These are phyloP conservation scores for Phyllotreta striolata DNA, from an alignment of 2,888 invertebrate species.

Conservation along the genomic window DNA sequence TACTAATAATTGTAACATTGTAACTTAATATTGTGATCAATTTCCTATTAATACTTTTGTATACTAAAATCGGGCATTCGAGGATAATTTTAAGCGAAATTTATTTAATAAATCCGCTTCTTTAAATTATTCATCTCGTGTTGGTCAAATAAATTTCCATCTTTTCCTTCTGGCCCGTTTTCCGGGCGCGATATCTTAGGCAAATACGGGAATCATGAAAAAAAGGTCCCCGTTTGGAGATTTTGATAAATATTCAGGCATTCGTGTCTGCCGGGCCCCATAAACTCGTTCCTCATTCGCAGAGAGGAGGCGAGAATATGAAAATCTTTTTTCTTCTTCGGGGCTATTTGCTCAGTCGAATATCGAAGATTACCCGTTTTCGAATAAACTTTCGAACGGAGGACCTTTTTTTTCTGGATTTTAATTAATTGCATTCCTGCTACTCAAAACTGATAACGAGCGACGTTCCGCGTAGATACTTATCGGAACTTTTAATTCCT, in stretches of 20 bases:
- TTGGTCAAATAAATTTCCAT: constrained; percentile 27
- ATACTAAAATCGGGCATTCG: too few relatives aligned
- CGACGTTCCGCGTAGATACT: not conserved
- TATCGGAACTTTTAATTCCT: not conserved
- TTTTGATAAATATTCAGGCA: constrained; percentile 31
- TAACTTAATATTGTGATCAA: too few relatives aligned
- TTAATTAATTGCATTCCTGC: too few relatives aligned
- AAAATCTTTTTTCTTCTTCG: constrained; percentile 22
- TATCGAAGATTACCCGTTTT: not conserved
- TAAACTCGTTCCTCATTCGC: constrained; percentile 18
- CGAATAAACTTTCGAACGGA: constrained; percentile 8
- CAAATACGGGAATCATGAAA: constrained; percentile 30
- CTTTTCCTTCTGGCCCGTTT: constrained; percentile 21
- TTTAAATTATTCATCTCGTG: constrained; percentile 21
- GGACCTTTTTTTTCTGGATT: too few relatives aligned
- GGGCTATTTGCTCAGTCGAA: constrained; percentile 7
- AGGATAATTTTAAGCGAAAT: not conserved
- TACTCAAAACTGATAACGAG: too few relatives aligned
- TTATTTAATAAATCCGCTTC: constrained; percentile 22
- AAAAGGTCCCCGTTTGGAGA: constrained; percentile 19
- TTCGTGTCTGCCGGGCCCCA: constrained; percentile 26
- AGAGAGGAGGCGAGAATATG: constrained; percentile 12
- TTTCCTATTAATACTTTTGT: too few relatives aligned
- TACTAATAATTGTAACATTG: too few relatives aligned
- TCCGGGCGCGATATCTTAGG: constrained; percentile 27